Evolutionary conservation across 2,113 vertebrate species (phyloP), one percentile per base, ranked within the genome.

Genomic region (Strix aluco): DNA sequence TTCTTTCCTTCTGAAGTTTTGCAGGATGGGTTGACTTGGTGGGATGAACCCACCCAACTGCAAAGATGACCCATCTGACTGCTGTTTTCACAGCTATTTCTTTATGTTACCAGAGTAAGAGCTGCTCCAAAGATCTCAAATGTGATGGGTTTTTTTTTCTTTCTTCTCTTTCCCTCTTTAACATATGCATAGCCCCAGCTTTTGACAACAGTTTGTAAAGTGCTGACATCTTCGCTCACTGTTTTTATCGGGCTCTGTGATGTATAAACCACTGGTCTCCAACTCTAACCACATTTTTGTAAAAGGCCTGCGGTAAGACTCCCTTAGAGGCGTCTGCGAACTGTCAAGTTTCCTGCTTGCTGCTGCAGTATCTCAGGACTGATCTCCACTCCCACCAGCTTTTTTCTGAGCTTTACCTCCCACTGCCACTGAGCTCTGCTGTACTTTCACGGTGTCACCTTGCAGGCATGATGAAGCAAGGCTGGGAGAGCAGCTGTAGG

Each of bases 191-290:
- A 65, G 13, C 10, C 8, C 15, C 66, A 54, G 63, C 5, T 58
- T 93, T 95, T 81, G 46, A 88, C 72, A 73, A 46, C 62, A 78
- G 49, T 62, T 89, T 83, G 55, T 19, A 78, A 92, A 58, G 30
- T 2, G 1, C 59, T 78, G 83, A 83, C 51, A 80, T 81, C 55
- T 86, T 86, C 0, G 0, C 46, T 86, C 58, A 46, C 69, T 65
- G 52, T 26, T 90, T 94, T 54, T 85, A 40, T 67, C 1, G 0
- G 29, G 13, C 22, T 67, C 54, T 86, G 38, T 81, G 30, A 40
- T 81, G 49, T 86, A 9, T 52, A 77, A 94, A 13, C 75, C 72
- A n/a, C 62, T 81, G 46, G 27, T 80, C 47, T 94, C 92, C 66
- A 67, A 22, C 29, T 55, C 23, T 61, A 77, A 88, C 66, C 59